phyloP scores from a whole-genome alignment of 92 coral and sea anemone genomes.

The Anthopleura xanthogrammica region DNA sequence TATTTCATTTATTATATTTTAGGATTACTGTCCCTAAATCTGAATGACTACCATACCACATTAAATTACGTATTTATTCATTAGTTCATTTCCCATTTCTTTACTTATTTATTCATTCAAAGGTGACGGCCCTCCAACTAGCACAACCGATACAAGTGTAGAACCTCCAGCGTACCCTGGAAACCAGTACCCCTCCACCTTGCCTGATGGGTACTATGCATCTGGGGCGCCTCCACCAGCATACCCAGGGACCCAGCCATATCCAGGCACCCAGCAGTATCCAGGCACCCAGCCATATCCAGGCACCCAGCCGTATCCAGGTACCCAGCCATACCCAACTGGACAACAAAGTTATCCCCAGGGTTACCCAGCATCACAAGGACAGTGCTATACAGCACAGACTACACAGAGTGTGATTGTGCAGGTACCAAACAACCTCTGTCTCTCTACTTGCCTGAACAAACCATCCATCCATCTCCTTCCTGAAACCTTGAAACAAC shows the following conservation, averaged over 20 bases:
- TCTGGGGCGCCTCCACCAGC: conserved; percentile 27
- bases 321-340: conserved; percentile 25
- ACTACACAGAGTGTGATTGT: background rate
- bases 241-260: conserved; percentile 21
- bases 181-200: conserved; percentile 1
- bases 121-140: conserved; percentile 20
- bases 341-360: conserved; percentile 21
- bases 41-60: too few relatives aligned
- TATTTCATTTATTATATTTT: too few relatives aligned
- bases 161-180: conserved; percentile 18
- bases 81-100: background rate
- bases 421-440: background rate
- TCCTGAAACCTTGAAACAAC: too few relatives aligned
- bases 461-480: too few relatives aligned
- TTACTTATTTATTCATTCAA: background rate
- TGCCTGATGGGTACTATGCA: conserved; percentile 28
- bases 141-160: conserved; percentile 15
- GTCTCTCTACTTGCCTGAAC: too few relatives aligned
- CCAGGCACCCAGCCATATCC: conserved; percentile 35
- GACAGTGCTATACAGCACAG: background rate
- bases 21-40: too few relatives aligned
- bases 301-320: conserved; percentile 20
- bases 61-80: background rate
- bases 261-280: conserved; percentile 6
- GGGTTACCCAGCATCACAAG: background rate